phyloP scores from a whole-genome alignment of 2,797 vertebrate species.

The Macrochelys suwanniensis region DNA sequence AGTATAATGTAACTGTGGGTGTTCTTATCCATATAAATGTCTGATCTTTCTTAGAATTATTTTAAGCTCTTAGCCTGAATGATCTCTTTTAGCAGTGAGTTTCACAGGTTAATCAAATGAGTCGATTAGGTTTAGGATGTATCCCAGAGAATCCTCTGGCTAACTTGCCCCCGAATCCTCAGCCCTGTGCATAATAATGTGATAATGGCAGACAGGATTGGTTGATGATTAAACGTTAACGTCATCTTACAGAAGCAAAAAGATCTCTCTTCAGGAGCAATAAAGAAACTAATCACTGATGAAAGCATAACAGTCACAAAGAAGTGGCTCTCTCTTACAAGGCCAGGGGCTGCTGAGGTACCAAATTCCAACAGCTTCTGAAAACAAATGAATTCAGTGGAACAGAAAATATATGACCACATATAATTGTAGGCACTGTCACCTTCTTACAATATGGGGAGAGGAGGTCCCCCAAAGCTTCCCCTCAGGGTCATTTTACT shows the following conservation, averaged over 20 bases:
- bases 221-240: not conserved
- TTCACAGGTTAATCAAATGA: not conserved
- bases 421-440: not conserved
- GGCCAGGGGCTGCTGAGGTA: conserved; percentile 15
- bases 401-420: not conserved
- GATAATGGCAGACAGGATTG: not conserved
- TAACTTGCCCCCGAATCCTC: not conserved
- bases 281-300: conserved; percentile 12
- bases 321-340: not conserved
- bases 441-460: not conserved
- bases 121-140: not conserved
- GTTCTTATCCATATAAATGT: not conserved
- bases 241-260: not conserved
- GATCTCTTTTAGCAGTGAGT: not conserved
- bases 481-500: not conserved
- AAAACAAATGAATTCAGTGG: conserved; percentile 2
- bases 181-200: not conserved
- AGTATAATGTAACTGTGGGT: not conserved
- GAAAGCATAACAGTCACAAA: not conserved
- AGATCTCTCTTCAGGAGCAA: conserved; percentile 26
- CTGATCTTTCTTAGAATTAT: not conserved
- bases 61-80: not conserved
- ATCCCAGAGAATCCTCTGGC: not conserved
- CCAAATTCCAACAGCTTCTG: conserved; percentile 28
- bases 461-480: not conserved